Percentiles rank a stretch among this genome's conserved stretches.
These are phyloP conservation scores for Nesoenas mayeri DNA, from an alignment of 2,113 vertebrate species.

Conservation along the genomic window DNA sequence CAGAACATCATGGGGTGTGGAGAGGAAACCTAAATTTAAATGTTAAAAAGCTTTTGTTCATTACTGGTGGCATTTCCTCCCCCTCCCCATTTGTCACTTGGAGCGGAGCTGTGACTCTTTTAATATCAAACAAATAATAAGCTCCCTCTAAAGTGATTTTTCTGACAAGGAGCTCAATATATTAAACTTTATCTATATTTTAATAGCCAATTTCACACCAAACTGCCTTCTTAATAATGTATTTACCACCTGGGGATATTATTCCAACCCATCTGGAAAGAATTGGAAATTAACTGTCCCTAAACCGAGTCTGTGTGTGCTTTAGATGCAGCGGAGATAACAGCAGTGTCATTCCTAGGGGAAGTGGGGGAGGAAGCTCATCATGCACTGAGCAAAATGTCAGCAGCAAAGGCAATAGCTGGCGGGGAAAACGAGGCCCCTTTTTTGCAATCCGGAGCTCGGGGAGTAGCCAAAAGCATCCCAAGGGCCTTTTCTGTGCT, in stretches of 20 bases:
- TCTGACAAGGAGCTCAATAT: conserved; percentile 88
- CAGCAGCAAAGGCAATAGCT: conserved; percentile 42
- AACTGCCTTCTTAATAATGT: conserved; percentile 89
- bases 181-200: conserved; percentile 90
- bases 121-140: conserved; percentile 89
- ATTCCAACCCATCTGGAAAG: conserved; percentile 87
- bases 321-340: conserved; percentile 75
- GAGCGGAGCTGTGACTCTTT: conserved; percentile 83
- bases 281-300: conserved; percentile 87
- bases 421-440: background rate
- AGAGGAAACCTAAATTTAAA: conserved; percentile 78
- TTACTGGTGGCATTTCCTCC: conserved; percentile 76
- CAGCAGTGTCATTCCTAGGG: conserved; percentile 65
- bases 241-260: conserved; percentile 87
- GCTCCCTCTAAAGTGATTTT: conserved; percentile 86
- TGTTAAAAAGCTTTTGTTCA: conserved; percentile 84
- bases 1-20: conserved; percentile 26
- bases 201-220: conserved; percentile 90
- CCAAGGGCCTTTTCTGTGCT: background rate
- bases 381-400: conserved; percentile 35
- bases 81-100: conserved; percentile 80
- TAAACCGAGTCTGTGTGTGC: conserved; percentile 79
- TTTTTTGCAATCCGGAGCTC: background rate
- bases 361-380: conserved; percentile 55
- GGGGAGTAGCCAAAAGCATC: background rate